phyloP scores from a whole-genome alignment of 2,113 vertebrate genomes.

The Zeus faber region DNA sequence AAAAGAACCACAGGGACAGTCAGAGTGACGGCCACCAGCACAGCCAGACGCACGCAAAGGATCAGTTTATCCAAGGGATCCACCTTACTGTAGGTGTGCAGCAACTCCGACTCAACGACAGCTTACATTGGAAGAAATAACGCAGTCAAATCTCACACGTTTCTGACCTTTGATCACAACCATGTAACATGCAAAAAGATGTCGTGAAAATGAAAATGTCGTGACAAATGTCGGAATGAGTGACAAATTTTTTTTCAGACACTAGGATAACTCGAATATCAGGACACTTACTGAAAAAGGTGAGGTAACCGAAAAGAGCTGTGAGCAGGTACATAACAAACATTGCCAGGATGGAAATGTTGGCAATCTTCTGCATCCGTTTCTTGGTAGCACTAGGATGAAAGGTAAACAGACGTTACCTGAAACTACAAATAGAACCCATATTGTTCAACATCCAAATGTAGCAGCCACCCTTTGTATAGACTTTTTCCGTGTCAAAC shows the following conservation, averaged over 20 bases:
- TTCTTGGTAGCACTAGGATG: constrained; percentile 74
- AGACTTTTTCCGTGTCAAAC: background rate
- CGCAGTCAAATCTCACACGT: no score
- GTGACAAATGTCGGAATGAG: no score
- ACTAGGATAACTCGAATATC: no score
- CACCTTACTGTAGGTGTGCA: constrained; percentile 80
- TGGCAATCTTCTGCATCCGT: constrained; percentile 84
- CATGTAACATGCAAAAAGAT: no score
- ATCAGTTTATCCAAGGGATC: constrained; percentile 75
- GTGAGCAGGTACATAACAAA: constrained; percentile 87
- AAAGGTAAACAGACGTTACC: background rate
- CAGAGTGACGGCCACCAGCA: constrained; percentile 82
- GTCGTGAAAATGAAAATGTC: no score
- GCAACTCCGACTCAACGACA: constrained; percentile 76
- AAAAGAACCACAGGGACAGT: constrained; percentile 88
- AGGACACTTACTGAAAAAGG: constrained; percentile 79
- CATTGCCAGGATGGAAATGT: constrained; percentile 83
- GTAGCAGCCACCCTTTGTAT: background rate
- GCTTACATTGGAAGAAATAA: no score
- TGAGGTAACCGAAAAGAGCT: constrained; percentile 85
- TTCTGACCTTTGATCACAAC: no score
- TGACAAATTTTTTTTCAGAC: no score
- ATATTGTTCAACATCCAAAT: background rate
- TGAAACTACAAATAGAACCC: background rate
- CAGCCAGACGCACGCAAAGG: constrained; percentile 80